Percentiles rank a stretch among this genome's conserved stretches.
phyloP scores from a whole-genome alignment of 2,113 vertebrate species.

The Lanius collurio region DNA sequence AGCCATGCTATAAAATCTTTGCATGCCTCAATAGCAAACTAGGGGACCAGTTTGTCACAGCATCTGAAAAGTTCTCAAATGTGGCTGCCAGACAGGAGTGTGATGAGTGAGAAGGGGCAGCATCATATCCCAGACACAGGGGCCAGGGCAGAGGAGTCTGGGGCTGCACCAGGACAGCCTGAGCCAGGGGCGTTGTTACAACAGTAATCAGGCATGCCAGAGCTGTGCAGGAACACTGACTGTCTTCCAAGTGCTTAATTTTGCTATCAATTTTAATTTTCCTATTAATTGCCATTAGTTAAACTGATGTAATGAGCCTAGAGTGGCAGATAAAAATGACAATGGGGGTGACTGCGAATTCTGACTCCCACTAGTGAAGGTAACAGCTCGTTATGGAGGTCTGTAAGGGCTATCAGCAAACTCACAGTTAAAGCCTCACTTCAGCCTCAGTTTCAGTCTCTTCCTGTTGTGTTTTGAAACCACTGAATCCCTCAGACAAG shows the following conservation, averaged over 20 bases:
- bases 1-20: background rate
- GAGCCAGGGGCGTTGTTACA: background rate
- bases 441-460: background rate
- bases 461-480: slow-evolving; percentile 29
- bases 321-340: slow-evolving; percentile 17
- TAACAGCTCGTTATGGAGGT: background rate
- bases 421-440: background rate
- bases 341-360: background rate
- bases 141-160: background rate
- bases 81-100: background rate
- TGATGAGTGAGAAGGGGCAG: background rate
- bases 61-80: background rate
- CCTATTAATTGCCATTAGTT: slow-evolving; percentile 42
- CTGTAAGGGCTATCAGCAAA: background rate
- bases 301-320: slow-evolving; percentile 36
- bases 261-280: slow-evolving; percentile 43
- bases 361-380: background rate
- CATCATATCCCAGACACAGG: rapidly evolving
- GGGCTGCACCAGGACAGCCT: background rate
- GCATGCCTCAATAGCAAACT: background rate
- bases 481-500: background rate
- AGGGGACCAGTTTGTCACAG: no score
- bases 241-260: slow-evolving; percentile 1
- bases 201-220: background rate
- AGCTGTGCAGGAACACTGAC: background rate